phyloP scores from a whole-genome alignment of 2,797 vertebrate genomes.

The Anguilla obscura region DNA sequence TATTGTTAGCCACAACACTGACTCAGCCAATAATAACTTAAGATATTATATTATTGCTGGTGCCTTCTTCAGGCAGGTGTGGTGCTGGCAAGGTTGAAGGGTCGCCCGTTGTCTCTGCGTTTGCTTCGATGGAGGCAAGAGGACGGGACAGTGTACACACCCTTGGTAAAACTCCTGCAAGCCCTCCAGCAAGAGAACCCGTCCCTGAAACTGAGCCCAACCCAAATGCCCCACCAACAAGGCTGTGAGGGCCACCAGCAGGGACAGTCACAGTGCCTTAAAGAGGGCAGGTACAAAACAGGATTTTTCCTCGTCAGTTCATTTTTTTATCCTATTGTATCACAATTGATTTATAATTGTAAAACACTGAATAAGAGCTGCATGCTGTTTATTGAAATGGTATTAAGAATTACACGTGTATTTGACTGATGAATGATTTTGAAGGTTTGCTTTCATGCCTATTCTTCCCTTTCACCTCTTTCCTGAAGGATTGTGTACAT shows the following conservation, averaged over 20 bases:
- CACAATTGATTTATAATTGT: neutral
- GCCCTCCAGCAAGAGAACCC: conserved; percentile 73
- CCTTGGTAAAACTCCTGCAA: conserved; percentile 71
- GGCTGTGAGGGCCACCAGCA: conserved; percentile 29
- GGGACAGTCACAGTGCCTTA: conserved; percentile 60
- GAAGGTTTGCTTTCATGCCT: neutral
- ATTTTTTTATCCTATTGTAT: neutral
- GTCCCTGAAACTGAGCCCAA: conserved; percentile 60
- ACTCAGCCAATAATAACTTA: neutral
- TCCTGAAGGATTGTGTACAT: conserved; percentile 72
- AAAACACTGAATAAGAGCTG: neutral
- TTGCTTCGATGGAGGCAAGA: conserved; percentile 70
- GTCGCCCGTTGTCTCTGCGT: conserved; percentile 65
- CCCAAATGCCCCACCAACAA: conserved; percentile 31
- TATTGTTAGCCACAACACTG: neutral
- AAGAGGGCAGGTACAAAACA: conserved; percentile 68
- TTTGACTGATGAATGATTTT: neutral
- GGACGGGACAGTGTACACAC: conserved; percentile 66
- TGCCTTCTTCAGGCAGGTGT: conserved; percentile 66
- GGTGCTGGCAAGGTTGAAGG: conserved; percentile 70
- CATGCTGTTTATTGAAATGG: neutral
- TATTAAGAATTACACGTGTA: neutral
- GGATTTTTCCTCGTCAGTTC: neutral
- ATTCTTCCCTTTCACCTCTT: conserved; percentile 32
- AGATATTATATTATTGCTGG: neutral